Conservation (phyloP, 2,113 vertebrate genomes). For the Puffinus mauretanicus region DNA sequence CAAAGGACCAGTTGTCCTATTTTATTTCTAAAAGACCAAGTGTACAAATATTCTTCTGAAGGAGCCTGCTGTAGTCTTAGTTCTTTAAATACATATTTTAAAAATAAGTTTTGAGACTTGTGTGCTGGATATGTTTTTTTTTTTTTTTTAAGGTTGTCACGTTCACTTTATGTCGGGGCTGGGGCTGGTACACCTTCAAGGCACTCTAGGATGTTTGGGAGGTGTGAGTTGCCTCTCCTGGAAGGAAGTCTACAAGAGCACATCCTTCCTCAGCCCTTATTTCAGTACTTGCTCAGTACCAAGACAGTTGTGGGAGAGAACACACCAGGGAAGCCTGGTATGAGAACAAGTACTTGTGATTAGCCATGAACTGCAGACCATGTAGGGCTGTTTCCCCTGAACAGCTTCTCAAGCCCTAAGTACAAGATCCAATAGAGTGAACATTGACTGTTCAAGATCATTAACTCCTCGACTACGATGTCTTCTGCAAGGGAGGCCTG, state of each 20-base stretch:
- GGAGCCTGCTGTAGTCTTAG: not conserved
- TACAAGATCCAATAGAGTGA: too few relatives aligned
- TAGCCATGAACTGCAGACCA: not conserved
- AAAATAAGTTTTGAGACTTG: not conserved
- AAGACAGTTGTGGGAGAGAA: not conserved
- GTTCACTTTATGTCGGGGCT: fast-evolving
- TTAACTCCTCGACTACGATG: fast-evolving
- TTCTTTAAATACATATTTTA: not conserved
- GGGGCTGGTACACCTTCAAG: not conserved
- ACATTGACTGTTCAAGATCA: not conserved
- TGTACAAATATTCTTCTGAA: not conserved
- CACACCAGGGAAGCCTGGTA: not conserved
- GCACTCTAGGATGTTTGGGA: not conserved
- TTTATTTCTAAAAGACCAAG: not conserved
- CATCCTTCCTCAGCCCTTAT: not conserved
- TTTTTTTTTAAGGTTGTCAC: not conserved
- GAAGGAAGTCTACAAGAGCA: not conserved
- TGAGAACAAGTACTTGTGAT: not conserved
- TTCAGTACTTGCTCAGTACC: not conserved
- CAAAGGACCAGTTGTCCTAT: not conserved
- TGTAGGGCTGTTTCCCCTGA: fast-evolving
- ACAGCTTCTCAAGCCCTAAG: not conserved
- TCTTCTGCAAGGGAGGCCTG: not conserved
- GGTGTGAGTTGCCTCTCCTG: not conserved
- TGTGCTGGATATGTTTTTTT: not conserved